Base-by-base conservation (phyloP, 2,113 vertebrate genomes). In the Nanorana parkeri region DNA sequence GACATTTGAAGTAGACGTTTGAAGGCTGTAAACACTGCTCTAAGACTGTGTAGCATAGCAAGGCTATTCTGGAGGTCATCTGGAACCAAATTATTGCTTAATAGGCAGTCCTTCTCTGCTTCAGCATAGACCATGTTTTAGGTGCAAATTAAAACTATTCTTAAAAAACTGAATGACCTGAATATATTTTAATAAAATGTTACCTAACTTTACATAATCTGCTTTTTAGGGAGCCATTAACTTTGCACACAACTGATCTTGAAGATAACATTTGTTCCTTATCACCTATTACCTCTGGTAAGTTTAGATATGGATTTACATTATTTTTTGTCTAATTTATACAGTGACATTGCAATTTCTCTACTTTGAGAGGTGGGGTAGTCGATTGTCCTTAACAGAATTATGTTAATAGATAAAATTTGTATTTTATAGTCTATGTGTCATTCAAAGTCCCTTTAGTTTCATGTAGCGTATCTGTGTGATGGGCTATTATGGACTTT, bases 221-320 rank as follows among this genome's bases (percentile, higher is more conserved):
- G 64, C 28, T 91, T 90, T n/a, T 68, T 91, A 97, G 95, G 82
- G 87, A 90, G 66, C 85, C 86, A 20, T 84, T 65, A 61, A 28
- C 24, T 0, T 87, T 88, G 47, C 85, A 26, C 1, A 11, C 77
- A 0, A 24, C 82, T 69, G 88, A 92, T 24, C 78, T 86, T 47
- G 90, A 88, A 32, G 84, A 88, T 54, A 85, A 78, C 4, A 72
- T 68, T 0, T 2, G 74, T 54, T 81, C 77, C 28, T 69, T 87
- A 52, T 72, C 85, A 16, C 88, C 89, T 47, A 29, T 71, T 60
- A 77, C 81, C 17, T 23, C 85, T 68, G 89, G 93, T 96, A 85
- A 95, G 94, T 94, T 84, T 74, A 58, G 54, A 73, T 65, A 28
- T 15, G 24, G 23, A 17, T 68, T 5, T 32, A 51, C 15, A 24